A percentile compares a stretch with the other conserved stretches of the same genome.
These are phyloP conservation scores for Callipepla squamata DNA, from an alignment of 2,113 vertebrate genomes.

Conservation along the genomic window DNA sequence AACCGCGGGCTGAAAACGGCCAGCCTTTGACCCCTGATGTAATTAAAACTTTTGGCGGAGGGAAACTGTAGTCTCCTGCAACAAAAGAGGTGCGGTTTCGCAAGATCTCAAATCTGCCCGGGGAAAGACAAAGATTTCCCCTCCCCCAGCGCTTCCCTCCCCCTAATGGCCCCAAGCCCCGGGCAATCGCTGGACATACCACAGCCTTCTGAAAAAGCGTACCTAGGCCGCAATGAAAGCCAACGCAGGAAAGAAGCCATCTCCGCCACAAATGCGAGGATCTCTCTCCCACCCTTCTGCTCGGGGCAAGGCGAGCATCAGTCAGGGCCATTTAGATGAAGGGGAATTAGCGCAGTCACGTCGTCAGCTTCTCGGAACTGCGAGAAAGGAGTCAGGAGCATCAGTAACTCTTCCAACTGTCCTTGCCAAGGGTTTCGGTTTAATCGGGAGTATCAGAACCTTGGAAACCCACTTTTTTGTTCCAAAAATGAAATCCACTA, in stretches of 20 bases:
- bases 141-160: background rate
- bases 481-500: background rate
- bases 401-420: background rate
- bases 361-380: background rate
- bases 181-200: background rate
- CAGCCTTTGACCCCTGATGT: background rate
- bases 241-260: background rate
- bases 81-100: background rate
- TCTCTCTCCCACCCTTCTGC: background rate
- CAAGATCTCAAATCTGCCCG: background rate
- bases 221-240: background rate
- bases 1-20: background rate
- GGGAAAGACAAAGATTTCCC: background rate
- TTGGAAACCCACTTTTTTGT: background rate
- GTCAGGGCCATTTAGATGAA: background rate
- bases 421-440: background rate
- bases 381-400: background rate
- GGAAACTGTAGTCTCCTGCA: background rate
- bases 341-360: background rate
- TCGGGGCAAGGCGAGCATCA: background rate
- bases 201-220: rapidly evolving
- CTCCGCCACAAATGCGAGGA: background rate
- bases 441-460: background rate
- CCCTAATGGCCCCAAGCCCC: background rate
- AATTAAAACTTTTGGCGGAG: background rate